Conservation (phyloP, 2,113 vertebrate genomes). For the Halichoeres trimaculatus region DNA sequence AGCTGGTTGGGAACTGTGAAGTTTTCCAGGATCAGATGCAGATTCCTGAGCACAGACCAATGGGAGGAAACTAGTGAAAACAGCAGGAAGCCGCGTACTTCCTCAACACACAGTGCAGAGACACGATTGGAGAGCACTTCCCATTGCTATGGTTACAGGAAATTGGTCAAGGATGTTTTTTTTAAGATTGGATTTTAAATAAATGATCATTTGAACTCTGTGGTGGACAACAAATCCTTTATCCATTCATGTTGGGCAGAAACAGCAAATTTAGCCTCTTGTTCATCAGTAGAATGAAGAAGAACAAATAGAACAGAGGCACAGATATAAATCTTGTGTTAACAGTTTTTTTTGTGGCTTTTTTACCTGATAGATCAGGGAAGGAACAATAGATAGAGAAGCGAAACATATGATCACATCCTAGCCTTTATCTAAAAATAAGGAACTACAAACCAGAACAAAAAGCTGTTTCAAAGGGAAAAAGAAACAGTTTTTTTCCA, state of each 20-base stretch:
- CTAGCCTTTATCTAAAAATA: conserved; percentile 23
- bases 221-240: not conserved
- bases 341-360: not conserved
- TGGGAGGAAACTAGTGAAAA: conserved; percentile 70
- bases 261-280: not conserved
- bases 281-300: conserved; percentile 1
- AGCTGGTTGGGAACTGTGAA: not conserved
- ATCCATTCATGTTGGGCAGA: not conserved
- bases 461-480: conserved; percentile 34
- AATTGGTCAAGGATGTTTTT: conserved; percentile 71
- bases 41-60: conserved; percentile 27
- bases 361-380: conserved; percentile 11
- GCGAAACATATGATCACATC: not conserved
- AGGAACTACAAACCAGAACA: conserved; percentile 14
- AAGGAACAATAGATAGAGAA: not conserved
- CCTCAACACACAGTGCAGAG: conserved; percentile 49
- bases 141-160: conserved; percentile 82
- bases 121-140: conserved; percentile 73
- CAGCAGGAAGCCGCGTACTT: conserved; percentile 80
- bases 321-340: not conserved
- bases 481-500: conserved; percentile 15
- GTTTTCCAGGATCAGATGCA: conserved; percentile 46
- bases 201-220: not conserved
- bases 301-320: not conserved
- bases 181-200: conserved; percentile 24